Evolutionary conservation across 2,797 vertebrate species (phyloP).

Genomic region (Labroides dimidiatus): DNA sequence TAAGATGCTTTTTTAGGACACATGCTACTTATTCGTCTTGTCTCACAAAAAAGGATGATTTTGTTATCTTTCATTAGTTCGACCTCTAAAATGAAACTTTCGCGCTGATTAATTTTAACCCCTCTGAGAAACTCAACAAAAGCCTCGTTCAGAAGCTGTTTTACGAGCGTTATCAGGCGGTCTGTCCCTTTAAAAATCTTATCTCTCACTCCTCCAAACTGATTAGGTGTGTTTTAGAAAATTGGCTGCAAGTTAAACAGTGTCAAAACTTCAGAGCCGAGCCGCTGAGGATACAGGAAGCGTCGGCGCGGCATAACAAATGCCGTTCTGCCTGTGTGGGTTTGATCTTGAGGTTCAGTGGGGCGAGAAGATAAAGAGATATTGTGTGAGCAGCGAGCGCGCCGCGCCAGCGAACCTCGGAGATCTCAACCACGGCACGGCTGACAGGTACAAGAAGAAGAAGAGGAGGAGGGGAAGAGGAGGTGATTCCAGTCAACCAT

Average conservation of each 20-base stretch:
- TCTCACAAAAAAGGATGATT: neutral
- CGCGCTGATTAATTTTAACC: no score
- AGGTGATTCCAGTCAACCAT: constrained; percentile 58
- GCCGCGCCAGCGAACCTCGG: constrained; percentile 34
- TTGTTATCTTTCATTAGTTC: neutral
- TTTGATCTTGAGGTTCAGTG: constrained; percentile 23
- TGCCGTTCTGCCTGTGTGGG: constrained; percentile 11
- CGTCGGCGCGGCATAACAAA: constrained; percentile 31
- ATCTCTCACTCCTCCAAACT: constrained; percentile 12
- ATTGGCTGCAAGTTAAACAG: constrained; percentile 34
- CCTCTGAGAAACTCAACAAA: no score
- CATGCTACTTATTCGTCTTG: neutral
- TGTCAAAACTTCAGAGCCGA: constrained; percentile 29
- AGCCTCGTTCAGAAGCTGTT: no score
- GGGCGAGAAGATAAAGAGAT: constrained; percentile 55
- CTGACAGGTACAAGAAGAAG: constrained; percentile 61
- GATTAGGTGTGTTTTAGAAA: constrained; percentile 37
- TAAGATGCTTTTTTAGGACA: neutral
- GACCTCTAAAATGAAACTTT: neutral
- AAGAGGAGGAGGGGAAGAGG: constrained; percentile 11
- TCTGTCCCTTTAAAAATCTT: constrained; percentile 1
- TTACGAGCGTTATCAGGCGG: neutral
- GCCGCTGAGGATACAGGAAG: constrained; percentile 25
- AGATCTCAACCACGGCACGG: constrained; percentile 45
- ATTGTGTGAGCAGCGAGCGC: constrained; percentile 31